Evolutionary conservation across 2,113 vertebrate species (phyloP).

Genomic region (Butastur rufipennis): DNA sequence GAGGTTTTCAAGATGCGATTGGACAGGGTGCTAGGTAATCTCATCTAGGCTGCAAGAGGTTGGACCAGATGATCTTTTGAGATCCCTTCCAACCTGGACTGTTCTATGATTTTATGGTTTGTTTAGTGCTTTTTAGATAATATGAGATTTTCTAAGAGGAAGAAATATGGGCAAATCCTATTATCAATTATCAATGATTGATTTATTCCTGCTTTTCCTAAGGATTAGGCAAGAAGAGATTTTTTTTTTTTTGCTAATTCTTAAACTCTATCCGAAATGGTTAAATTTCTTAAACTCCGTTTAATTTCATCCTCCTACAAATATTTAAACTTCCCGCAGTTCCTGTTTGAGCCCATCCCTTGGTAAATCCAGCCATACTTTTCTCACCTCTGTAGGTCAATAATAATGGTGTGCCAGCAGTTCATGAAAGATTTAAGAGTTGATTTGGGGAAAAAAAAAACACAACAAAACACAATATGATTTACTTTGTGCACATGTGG

Average conservation of each 20-base stretch:
- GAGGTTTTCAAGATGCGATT: not conserved
- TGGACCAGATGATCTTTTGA: not conserved
- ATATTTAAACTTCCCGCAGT: not conserved
- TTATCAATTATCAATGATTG: not conserved
- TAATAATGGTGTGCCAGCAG: not conserved
- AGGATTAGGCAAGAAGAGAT: not conserved
- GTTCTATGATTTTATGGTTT: not conserved
- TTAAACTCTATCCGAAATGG: not conserved
- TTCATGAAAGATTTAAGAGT: not conserved
- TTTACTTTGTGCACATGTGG: not conserved
- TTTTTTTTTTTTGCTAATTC: not conserved
- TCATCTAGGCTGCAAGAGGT: no score
- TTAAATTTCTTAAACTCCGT: not conserved
- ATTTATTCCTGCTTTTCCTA: not conserved
- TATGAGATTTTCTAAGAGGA: not conserved
- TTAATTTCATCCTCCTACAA: not conserved
- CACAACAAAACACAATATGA: not conserved
- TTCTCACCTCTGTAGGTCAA: not conserved
- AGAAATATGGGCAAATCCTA: not conserved
- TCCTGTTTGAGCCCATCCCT: not conserved
- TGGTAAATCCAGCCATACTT: not conserved
- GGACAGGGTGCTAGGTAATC: not conserved
- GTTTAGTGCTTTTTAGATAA: not conserved
- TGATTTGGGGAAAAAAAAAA: not conserved
- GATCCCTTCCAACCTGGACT: not conserved